Percentiles rank a stretch among this genome's conserved stretches.
These are phyloP conservation scores for Aplochiton taeniatus DNA, from an alignment of 2,797 vertebrate species.

Conservation along the genomic window DNA sequence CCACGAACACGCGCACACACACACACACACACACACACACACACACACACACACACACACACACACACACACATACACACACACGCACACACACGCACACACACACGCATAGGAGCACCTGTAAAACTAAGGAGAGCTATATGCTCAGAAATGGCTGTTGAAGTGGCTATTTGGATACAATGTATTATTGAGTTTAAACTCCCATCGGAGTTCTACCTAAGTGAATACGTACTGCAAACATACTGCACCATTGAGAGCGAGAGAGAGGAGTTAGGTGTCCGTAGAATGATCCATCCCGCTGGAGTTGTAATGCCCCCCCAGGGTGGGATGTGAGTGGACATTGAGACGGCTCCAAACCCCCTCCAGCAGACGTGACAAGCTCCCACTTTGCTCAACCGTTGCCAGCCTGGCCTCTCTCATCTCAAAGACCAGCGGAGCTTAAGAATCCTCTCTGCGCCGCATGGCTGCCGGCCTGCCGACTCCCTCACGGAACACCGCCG, in stretches of 20 bases:
- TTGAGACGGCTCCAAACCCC: constrained; percentile 48
- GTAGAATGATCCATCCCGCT: not conserved
- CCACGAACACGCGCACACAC: too few species aligned
- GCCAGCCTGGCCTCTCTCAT: constrained; percentile 43
- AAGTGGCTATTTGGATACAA: not conserved
- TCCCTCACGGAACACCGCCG: constrained; percentile 30
- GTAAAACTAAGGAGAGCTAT: too few species aligned
- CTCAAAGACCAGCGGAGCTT: constrained; percentile 31
- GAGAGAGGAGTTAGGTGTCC: too few species aligned
- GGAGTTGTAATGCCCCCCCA: constrained; percentile 31
- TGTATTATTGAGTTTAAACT: not conserved
- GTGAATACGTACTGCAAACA: not conserved
- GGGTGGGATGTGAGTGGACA: constrained; percentile 21
- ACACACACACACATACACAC: constrained; percentile 8
- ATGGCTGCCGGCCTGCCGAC: constrained; percentile 30
- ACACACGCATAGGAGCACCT: too few species aligned
- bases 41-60: constrained; percentile 3
- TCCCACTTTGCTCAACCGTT: constrained; percentile 50
- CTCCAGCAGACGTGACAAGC: constrained; percentile 63
- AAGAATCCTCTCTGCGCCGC: constrained; percentile 37
- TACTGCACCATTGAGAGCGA: not conserved
- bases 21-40: constrained; percentile 5
- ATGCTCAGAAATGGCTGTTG: not conserved
- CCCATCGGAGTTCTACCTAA: constrained; percentile 10
- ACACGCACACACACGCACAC: too few species aligned